A percentile compares a stretch with the other conserved stretches of the same genome.
phyloP scores from a whole-genome alignment of 2,888 invertebrate genomes.

The Philonicus albiceps region DNA sequence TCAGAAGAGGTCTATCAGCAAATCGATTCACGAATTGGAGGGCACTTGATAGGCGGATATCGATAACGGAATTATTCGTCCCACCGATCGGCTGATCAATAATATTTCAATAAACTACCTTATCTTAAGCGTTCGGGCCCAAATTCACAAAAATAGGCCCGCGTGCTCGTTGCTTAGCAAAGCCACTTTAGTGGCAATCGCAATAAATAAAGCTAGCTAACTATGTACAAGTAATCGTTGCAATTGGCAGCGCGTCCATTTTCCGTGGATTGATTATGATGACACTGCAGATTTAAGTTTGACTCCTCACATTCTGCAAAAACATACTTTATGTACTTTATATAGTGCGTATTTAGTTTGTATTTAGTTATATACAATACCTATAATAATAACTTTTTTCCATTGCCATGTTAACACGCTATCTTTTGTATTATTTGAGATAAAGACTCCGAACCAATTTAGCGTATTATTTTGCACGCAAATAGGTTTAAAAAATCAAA shows the following conservation, averaged over 20 bases:
- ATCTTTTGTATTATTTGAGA: no score
- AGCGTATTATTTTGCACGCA: no score
- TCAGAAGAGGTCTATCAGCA: constrained; percentile 26
- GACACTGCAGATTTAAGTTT: background rate
- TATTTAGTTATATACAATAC: no score
- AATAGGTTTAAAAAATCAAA: no score
- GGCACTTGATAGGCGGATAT: constrained; percentile 29
- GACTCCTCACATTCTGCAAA: background rate
- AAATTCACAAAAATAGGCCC: background rate
- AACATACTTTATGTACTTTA: background rate
- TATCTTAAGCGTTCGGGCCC: background rate
- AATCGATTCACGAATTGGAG: constrained; percentile 30
- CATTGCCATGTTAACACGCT: no score
- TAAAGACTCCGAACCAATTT: no score
- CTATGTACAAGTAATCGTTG: background rate
- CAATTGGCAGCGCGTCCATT: background rate
- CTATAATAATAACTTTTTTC: no score
- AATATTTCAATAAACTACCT: constrained; percentile 14
- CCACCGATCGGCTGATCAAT: background rate
- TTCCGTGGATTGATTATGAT: background rate
- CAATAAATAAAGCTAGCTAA: background rate
- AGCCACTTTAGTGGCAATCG: background rate
- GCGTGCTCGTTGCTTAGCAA: background rate
- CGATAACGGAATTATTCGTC: constrained; percentile 11
- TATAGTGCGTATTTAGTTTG: no score